A percentile compares a stretch with the other conserved stretches of the same genome.
These are phyloP conservation scores for Psophia crepitans DNA, from an alignment of 2,113 vertebrate genomes.

Conservation along the genomic window DNA sequence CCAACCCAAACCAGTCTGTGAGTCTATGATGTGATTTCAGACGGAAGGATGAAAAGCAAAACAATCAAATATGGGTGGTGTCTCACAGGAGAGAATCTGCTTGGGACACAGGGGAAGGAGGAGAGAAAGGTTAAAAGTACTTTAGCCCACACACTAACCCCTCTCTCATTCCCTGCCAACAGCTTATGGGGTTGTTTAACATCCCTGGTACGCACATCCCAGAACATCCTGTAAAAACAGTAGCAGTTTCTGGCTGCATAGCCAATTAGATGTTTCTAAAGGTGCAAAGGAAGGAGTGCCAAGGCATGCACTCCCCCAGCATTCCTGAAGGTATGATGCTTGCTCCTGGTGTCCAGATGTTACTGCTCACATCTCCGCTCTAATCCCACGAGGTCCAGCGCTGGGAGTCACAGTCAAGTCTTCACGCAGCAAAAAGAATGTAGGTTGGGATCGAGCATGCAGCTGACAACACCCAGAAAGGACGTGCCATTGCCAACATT, in stretches of 20 bases:
- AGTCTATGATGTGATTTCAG: background rate
- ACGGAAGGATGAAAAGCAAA: background rate
- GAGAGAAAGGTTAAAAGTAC: background rate
- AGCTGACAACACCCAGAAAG: slow-evolving; percentile 49
- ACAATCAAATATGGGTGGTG: background rate
- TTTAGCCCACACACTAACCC: background rate
- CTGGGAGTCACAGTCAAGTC: background rate
- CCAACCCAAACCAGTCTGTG: too few species aligned
- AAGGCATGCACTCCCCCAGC: slow-evolving; percentile 16
- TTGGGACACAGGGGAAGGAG: background rate
- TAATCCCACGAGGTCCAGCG: background rate
- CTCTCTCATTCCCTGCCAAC: background rate
- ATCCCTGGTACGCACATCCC: background rate
- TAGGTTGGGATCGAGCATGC: background rate
- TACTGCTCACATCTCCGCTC: background rate
- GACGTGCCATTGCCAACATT: background rate
- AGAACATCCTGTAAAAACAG: background rate
- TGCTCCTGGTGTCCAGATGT: slow-evolving; percentile 34
- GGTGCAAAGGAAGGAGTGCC: background rate
- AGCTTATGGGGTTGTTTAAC: background rate
- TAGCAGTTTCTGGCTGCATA: background rate
- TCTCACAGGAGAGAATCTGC: background rate
- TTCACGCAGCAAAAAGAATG: slow-evolving; percentile 19
- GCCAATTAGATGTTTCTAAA: background rate
- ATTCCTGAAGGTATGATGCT: slow-evolving; percentile 55